Evolutionary conservation across 2,797 vertebrate species (phyloP).

Genomic region (Enteromius treurensis): DNA sequence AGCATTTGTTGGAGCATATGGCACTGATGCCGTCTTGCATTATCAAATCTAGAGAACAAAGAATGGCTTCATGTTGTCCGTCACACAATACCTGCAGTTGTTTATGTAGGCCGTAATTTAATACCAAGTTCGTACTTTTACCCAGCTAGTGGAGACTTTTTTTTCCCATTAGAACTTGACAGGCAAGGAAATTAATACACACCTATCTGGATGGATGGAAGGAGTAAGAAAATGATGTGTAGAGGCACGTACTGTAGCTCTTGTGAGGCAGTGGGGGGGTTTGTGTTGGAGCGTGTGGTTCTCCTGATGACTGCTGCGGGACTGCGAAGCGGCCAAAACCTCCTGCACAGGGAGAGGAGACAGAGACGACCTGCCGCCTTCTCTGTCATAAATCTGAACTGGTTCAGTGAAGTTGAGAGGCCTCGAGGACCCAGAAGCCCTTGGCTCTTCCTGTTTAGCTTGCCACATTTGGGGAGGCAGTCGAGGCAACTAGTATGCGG

Average conservation of each 20-base stretch:
- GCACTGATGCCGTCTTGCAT: constrained; percentile 51
- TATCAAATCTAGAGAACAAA: constrained; percentile 61
- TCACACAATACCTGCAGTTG: constrained; percentile 54
- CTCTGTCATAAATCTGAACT: constrained; percentile 54
- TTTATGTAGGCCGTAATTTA: constrained; percentile 62
- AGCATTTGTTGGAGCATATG: constrained; percentile 51
- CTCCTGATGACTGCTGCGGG: constrained; percentile 40
- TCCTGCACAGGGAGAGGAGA: constrained; percentile 25
- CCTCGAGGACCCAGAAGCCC: constrained; percentile 24
- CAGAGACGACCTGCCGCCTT: constrained; percentile 44
- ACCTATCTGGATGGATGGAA: constrained; percentile 32
- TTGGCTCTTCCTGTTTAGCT: constrained; percentile 46
- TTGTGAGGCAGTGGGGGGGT: constrained; percentile 9
- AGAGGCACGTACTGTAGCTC: not conserved
- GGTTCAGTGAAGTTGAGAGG: constrained; percentile 38
- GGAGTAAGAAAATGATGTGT: constrained; percentile 21
- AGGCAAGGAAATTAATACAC: constrained; percentile 53
- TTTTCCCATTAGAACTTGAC: constrained; percentile 40
- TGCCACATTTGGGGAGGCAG: not conserved
- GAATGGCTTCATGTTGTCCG: constrained; percentile 51
- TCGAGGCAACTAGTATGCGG: not conserved
- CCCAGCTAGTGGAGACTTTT: constrained; percentile 30
- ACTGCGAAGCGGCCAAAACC: constrained; percentile 14
- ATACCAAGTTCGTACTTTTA: constrained; percentile 52
- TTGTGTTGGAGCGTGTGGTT: constrained; percentile 14